These are phyloP conservation scores for Syrmaticus mikado DNA, from an alignment of 2,113 vertebrate species.

Conservation along the genomic window DNA sequence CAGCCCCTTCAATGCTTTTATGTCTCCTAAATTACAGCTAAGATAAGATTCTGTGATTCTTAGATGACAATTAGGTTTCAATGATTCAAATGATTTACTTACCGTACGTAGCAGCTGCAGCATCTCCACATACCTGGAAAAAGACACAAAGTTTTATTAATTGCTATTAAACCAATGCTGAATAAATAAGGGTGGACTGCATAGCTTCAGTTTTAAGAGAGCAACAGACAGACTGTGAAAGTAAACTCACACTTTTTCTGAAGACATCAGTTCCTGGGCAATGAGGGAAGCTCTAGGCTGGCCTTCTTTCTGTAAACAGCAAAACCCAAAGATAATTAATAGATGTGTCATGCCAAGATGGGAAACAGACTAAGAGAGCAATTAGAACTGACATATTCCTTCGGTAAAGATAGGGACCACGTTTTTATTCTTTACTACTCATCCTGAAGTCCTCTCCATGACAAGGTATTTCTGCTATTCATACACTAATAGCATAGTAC, in stretches of 20 bases:
- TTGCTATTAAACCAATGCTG: background rate
- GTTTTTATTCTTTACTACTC: background rate
- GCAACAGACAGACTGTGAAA: background rate
- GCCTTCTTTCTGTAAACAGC: slow-evolving; percentile 85
- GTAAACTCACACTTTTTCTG: slow-evolving; percentile 89
- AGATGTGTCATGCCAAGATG: background rate
- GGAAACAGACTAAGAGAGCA: background rate
- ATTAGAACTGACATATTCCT: background rate
- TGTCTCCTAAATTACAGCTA: slow-evolving; percentile 29
- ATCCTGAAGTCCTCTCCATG: background rate
- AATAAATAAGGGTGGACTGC: background rate
- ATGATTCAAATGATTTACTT: slow-evolving; percentile 70
- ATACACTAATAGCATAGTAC: background rate
- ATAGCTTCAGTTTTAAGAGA: background rate
- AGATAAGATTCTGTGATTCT: background rate
- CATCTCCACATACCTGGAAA: slow-evolving; percentile 86
- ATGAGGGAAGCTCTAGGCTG: slow-evolving; percentile 87
- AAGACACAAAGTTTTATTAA: slow-evolving; percentile 67
- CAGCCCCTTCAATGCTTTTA: background rate
- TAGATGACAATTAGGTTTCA: slow-evolving; percentile 8
- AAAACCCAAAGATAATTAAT: slow-evolving; percentile 2
- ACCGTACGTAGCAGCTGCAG: slow-evolving; percentile 85
- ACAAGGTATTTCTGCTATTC: background rate
- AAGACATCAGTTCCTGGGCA: slow-evolving; percentile 87
- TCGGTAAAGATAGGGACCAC: background rate